Evolutionary conservation across 2,113 vertebrate species (phyloP).

Genomic region (Verasper variegatus): DNA sequence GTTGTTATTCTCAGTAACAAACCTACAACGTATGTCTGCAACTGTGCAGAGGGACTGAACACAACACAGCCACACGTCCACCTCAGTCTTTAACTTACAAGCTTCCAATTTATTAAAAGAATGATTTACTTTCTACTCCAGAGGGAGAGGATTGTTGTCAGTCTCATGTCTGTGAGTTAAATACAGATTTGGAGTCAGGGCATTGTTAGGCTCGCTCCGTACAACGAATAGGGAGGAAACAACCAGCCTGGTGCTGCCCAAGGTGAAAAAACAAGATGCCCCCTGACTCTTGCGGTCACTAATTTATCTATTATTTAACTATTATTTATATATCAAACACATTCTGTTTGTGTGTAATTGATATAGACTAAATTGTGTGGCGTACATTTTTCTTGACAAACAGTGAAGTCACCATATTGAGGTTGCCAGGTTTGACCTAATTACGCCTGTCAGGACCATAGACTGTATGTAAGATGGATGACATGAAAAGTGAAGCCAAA

Average conservation of each 20-base stretch:
- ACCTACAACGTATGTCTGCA: background rate
- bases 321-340: too few relatives aligned
- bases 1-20: conserved; percentile 32
- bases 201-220: background rate
- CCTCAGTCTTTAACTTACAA: background rate
- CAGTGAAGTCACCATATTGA: background rate
- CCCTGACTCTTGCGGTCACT: background rate
- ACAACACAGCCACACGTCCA: background rate
- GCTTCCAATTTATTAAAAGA: background rate
- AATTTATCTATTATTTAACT: too few relatives aligned
- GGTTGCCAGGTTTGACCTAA: background rate
- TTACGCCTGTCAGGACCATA: too few relatives aligned
- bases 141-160: background rate
- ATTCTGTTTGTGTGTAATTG: background rate
- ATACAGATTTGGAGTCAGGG: too few relatives aligned
- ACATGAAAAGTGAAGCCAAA: too few relatives aligned
- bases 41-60: background rate
- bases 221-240: background rate
- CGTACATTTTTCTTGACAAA: background rate
- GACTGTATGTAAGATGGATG: too few relatives aligned
- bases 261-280: background rate
- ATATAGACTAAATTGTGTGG: background rate
- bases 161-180: background rate
- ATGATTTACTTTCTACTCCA: background rate
- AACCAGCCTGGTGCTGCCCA: background rate